A percentile compares a stretch with the other conserved stretches of the same genome.
These are phyloP conservation scores for Papilio xuthus DNA, from an alignment of 1,140 invertebrate genomes.

Conservation along the genomic window DNA sequence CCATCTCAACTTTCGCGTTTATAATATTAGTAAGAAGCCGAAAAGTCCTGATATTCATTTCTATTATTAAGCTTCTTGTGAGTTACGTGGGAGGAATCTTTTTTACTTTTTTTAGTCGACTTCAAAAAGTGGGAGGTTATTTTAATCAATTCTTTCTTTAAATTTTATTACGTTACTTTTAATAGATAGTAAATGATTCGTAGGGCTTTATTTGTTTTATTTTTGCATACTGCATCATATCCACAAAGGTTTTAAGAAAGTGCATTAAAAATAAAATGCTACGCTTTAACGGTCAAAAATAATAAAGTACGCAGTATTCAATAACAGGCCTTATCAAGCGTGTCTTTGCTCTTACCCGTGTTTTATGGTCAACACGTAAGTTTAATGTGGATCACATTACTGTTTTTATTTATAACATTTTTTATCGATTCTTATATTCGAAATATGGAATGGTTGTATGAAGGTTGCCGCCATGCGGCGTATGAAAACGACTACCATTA, in stretches of 20 bases:
- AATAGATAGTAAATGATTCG: not conserved
- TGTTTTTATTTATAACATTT: not conserved
- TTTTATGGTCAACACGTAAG: slow-evolving; percentile 27
- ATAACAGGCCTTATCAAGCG: slow-evolving; percentile 51
- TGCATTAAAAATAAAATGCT: slow-evolving; percentile 24
- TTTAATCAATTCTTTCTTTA: not conserved
- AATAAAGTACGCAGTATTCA: slow-evolving; percentile 52
- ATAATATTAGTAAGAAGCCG: no score
- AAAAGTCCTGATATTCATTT: no score
- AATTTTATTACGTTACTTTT: not conserved
- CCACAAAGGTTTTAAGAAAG: not conserved
- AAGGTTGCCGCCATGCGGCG: no score
- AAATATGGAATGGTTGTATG: no score
- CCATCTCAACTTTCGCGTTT: no score
- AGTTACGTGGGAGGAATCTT: no score
- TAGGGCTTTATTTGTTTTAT: not conserved
- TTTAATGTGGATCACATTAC: slow-evolving; percentile 32
- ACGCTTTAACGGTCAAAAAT: slow-evolving; percentile 51
- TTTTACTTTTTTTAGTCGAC: no score
- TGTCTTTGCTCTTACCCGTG: slow-evolving; percentile 46
- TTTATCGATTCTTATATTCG: no score
- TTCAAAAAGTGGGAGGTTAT: no score
- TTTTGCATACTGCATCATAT: not conserved
- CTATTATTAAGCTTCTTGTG: no score
- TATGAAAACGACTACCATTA: no score